phyloP scores from a whole-genome alignment of 2,797 vertebrate species.

The Gymnocypris eckloni region DNA sequence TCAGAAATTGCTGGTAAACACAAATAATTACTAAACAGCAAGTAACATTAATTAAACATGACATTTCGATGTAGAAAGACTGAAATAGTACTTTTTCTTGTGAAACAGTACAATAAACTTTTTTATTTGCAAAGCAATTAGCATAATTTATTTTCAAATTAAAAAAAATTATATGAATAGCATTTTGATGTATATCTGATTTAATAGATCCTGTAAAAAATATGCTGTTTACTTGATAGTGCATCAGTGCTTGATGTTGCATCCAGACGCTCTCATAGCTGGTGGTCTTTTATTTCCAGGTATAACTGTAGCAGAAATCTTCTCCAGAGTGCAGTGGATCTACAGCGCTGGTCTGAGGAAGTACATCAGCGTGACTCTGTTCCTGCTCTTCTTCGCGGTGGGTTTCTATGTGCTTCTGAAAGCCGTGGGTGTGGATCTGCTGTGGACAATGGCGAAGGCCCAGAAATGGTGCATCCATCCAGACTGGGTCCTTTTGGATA shows the following conservation, averaged over 20 bases:
- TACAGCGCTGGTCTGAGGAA: slow-evolving; percentile 83
- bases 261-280: slow-evolving; percentile 69
- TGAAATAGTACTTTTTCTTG: background rate
- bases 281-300: slow-evolving; percentile 73
- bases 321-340: slow-evolving; percentile 83
- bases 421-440: slow-evolving; percentile 86
- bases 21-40: background rate
- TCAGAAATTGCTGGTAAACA: background rate
- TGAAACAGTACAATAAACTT: background rate
- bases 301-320: slow-evolving; percentile 89
- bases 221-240: background rate
- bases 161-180: background rate
- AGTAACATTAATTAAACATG: too few relatives aligned
- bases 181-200: background rate
- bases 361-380: slow-evolving; percentile 83
- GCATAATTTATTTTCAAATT: too few relatives aligned
- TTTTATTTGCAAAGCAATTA: too few relatives aligned
- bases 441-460: slow-evolving; percentile 94
- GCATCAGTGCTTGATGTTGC: background rate
- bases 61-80: background rate
- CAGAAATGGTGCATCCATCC: slow-evolving; percentile 85
- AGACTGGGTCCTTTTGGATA: slow-evolving; percentile 92
- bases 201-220: background rate
- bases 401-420: slow-evolving; percentile 90
- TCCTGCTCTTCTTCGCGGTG: slow-evolving; percentile 87